phyloP scores from a whole-genome alignment of 2,888 invertebrate species.

The Agonopterix subpropinquella region DNA sequence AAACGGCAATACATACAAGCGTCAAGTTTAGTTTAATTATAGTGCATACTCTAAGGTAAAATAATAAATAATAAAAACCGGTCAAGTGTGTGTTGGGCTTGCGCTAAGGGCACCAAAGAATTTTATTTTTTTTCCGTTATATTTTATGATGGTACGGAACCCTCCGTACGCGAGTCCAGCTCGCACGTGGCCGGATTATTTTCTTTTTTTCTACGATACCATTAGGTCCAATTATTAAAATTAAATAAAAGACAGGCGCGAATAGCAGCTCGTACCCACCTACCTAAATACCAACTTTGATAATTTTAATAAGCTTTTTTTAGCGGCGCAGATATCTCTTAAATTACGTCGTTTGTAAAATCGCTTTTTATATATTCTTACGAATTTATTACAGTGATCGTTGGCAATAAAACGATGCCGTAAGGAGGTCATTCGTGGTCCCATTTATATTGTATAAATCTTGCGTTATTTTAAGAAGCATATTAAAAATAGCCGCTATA shows the following conservation, averaged over 20 bases:
- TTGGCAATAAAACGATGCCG: slow-evolving; percentile 46
- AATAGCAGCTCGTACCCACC: no score
- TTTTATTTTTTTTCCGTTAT: no score
- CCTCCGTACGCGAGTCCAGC: no score
- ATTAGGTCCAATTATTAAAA: no score
- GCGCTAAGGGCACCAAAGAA: no score
- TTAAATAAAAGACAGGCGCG: no score
- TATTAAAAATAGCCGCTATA: slow-evolving; percentile 11
- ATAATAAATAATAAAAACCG: neutral
- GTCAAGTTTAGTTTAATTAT: no score
- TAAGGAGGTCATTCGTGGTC: slow-evolving; percentile 50
- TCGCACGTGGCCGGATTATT: no score
- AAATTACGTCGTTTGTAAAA: slow-evolving; percentile 2
- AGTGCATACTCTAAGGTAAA: no score
- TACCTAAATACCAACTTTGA: neutral
- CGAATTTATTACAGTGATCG: slow-evolving; percentile 53
- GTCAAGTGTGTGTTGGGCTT: neutral
- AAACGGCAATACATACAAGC: no score
- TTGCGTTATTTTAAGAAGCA: slow-evolving; percentile 10
- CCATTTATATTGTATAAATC: slow-evolving; percentile 14
- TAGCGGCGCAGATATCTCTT: slow-evolving; percentile 10
- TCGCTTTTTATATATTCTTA: slow-evolving; percentile 19
- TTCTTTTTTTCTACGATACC: no score
- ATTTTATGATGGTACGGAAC: no score
- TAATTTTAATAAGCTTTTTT: slow-evolving; percentile 3